Percentiles rank a stretch among this genome's conserved stretches.
phyloP scores from a whole-genome alignment of 2,888 invertebrate genomes.

The Rhagium mordax region DNA sequence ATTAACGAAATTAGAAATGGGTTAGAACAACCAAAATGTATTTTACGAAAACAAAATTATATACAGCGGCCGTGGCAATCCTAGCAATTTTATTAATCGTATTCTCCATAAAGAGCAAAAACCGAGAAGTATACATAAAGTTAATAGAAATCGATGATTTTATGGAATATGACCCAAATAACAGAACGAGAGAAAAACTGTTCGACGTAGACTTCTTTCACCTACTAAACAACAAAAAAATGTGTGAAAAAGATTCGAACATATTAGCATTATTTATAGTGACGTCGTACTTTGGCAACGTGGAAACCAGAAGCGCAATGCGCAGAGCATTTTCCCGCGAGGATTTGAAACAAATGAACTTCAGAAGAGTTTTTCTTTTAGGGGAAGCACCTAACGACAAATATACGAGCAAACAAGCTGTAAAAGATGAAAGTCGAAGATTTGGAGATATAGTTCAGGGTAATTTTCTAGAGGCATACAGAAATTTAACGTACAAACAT shows the following conservation, averaged over 20 bases:
- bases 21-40: slow-evolving; percentile 7
- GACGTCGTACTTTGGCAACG: slow-evolving; percentile 84
- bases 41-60: slow-evolving; percentile 16
- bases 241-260: slow-evolving; percentile 53
- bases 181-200: slow-evolving; percentile 44
- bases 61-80: not conserved
- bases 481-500: slow-evolving; percentile 87
- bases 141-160: slow-evolving; percentile 7
- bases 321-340: slow-evolving; percentile 77
- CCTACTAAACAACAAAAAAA: slow-evolving; percentile 54
- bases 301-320: slow-evolving; percentile 79
- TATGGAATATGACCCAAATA: not conserved
- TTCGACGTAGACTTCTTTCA: slow-evolving; percentile 61
- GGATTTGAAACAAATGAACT: slow-evolving; percentile 74
- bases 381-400: slow-evolving; percentile 75
- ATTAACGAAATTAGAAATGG: slow-evolving; percentile 12
- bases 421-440: slow-evolving; percentile 76
- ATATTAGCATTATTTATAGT: slow-evolving; percentile 73
- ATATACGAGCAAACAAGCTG: slow-evolving; percentile 73
- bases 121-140: not conserved
- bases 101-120: slow-evolving; percentile 3
- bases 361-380: slow-evolving; percentile 80
- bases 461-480: slow-evolving; percentile 83
- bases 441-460: slow-evolving; percentile 84
- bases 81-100: slow-evolving; percentile 1